Base-by-base conservation (phyloP, 2,113 vertebrate genomes). In the Piprites chloris region DNA sequence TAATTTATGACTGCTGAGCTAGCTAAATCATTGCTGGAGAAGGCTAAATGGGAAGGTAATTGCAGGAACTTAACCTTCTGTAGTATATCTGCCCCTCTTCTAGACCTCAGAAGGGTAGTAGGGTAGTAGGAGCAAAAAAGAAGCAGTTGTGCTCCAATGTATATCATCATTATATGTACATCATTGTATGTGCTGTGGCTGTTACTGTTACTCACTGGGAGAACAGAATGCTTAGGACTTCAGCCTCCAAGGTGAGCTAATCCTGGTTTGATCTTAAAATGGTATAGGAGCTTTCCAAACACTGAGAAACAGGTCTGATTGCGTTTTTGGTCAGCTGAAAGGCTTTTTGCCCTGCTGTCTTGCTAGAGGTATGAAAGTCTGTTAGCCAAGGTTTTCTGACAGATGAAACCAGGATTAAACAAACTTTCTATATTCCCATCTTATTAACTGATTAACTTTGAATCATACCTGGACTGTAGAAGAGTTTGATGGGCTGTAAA, bases 91-190 rank as follows among this genome's bases (percentile, higher is more conserved):
- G 41, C 13, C 10, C 9, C 9, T 81, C 21, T 42, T 8, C 27
- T 71, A 10, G 32, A 73, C 65, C 9, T 63, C 44, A 76, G 39
- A 35, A 65, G 3, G 11, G 7, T 35, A 44, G 5, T 7, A 65
- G 3, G 11, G 7, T 35, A 44, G 5, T 7, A 42, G 5, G 18
- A 66, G 11, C 5, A 49, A 49, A 52, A 8, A 61, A 58, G 39
- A 46, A 28, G 1, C 3, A 1, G 4, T 28, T 81, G 39, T 2
- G 0, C 8, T 44, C 15, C 13, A 58, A 0, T 32, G 35, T 71
- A 24, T 33, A 61, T 32, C 19, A 62, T 28, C 0, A 1, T 66
- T 90, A 65, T 89, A 4, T n/a, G n/a, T n/a, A n/a, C n/a, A n/a
- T n/a, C n/a, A n/a, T n/a, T n/a, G n/a, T n/a, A n/a, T n/a, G n/a